Conservation (phyloP, 2,888 invertebrate genomes). For the Trisateles emortualis region DNA sequence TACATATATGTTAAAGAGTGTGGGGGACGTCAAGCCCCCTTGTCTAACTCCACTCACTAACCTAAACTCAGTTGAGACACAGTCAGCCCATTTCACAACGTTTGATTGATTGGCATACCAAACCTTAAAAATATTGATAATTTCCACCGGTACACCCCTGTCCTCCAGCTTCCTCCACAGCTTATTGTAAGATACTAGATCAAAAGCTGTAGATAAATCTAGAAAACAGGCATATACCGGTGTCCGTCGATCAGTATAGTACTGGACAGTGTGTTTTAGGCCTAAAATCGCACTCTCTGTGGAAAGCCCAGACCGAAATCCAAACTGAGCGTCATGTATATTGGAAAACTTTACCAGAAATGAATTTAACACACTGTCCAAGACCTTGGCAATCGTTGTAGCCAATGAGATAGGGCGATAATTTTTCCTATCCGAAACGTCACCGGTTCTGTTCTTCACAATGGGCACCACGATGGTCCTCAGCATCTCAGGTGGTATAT, state of each 20-base stretch:
- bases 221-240: too few relatives aligned
- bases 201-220: conserved; percentile 25
- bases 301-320: too few relatives aligned
- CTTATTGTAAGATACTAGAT: too few relatives aligned
- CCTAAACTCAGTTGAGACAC: neutral
- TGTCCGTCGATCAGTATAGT: conserved; percentile 19
- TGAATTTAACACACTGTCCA: conserved; percentile 6
- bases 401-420: conserved; percentile 8
- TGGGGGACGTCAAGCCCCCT: too few relatives aligned
- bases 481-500: conserved; percentile 2
- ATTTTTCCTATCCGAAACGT: conserved; percentile 5
- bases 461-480: conserved; percentile 8
- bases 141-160: conserved; percentile 7
- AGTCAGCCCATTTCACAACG: neutral
- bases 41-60: conserved; percentile 4
- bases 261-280: too few relatives aligned
- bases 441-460: conserved; percentile 8
- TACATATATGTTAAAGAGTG: too few relatives aligned
- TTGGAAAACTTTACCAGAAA: conserved; percentile 4
- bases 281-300: too few relatives aligned
- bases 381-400: neutral
- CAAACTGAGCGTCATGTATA: too few relatives aligned
- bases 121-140: neutral
- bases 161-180: conserved; percentile 15
- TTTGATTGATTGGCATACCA: conserved; percentile 10